Base-by-base conservation (phyloP, 2,797 vertebrate species). In the Philypnodon macrostomus region DNA sequence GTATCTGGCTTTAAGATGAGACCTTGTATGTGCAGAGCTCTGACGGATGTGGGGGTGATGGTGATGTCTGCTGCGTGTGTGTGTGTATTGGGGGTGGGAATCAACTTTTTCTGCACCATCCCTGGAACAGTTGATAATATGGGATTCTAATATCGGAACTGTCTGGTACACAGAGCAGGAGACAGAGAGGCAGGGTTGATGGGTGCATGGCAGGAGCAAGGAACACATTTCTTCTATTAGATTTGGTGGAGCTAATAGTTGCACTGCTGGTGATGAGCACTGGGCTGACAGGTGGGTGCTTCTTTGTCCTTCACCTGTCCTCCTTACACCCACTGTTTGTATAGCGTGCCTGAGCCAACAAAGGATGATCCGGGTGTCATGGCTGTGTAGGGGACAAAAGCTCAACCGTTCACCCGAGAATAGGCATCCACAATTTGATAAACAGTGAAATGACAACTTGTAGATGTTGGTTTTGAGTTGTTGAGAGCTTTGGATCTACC, bases 101-200 rank as follows among this genome's bases (percentile, higher is more conserved):
- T 89, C 84, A 85, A 85, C 84, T 86, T 87, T 86, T 86, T 84
- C 83, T 80, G 80, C 70, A 78, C 78, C 79, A 83, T 85, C 83
- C 87, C 85, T 83, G 80, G 77, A 80, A 80, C 83, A 82, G 81
- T 86, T 80, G 85, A 88, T 88, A 89, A 85, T 85, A 83, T 80
- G 78, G 83, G 75, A 85, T 86, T 85, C 78, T 87, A 86, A 87
- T 86, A 84, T 84, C 78, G 79, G 81, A 86, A 79, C 85, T 86
- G 83, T 85, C 86, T 86, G 78, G 70, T 60, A 71, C 69, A 76
- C 45, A 75, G 65, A 64, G 54, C 57, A 65, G 26, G 40, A 19
- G 51, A 30, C 41, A 17, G 58, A 16, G 57, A 45, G 52, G 15
- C 47, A 18, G 30, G 23, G 55, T 53, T 13, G 12, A 32, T 34